Evolutionary conservation across 1,140 invertebrate genomes (phyloP), one percentile per base, ranked within the genome.

Genomic region (Brachionus angularis): DNA sequence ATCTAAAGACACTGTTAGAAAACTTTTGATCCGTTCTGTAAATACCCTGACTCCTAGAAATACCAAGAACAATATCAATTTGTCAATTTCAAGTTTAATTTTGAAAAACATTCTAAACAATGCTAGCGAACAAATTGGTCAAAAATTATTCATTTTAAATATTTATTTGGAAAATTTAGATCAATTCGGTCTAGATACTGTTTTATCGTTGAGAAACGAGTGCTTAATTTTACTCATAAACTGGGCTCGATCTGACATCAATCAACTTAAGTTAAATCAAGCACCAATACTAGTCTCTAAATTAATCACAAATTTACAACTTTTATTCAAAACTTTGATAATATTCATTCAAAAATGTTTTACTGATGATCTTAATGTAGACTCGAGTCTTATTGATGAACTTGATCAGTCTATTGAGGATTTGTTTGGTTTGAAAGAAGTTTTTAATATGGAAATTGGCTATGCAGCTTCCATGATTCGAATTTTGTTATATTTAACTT

Each of bases 301-400:
- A 46, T n/a, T 33, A 10, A 33, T 67, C 5, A 29, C 31, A 47
- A 67, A 46, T 47, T 25, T 67, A 34, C 62, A 67, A 12, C 62
- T 67, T 47, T 33, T 67, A 25, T 67, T 67, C 47, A 67, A 67
- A 50, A 67, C 42, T 34, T 18, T 50, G 47, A 67, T 67, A 14
- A 47, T 67, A 29, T 67, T 47, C 47, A 14, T 67, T 3, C 62
- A 67, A 67, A 67, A 67, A 50, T 47, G 39, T 42, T n/a, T 34
- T 23, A 16, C 5, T 46, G 7, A 18, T 10, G 10, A 42, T 42
- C 16, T 10, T 16, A 16, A 42, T 42, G 39, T 10, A 10, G 10
- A 42, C n/a, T 39, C 33, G 3, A 7, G 25, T 5, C n/a, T 21
- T 5, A 58, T 23, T 39, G 53, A 39, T 34, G 18, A 47, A 10